Evolutionary conservation across 2,797 vertebrate genomes (phyloP).

Genomic region (Ctenosaura bakeri): DNA sequence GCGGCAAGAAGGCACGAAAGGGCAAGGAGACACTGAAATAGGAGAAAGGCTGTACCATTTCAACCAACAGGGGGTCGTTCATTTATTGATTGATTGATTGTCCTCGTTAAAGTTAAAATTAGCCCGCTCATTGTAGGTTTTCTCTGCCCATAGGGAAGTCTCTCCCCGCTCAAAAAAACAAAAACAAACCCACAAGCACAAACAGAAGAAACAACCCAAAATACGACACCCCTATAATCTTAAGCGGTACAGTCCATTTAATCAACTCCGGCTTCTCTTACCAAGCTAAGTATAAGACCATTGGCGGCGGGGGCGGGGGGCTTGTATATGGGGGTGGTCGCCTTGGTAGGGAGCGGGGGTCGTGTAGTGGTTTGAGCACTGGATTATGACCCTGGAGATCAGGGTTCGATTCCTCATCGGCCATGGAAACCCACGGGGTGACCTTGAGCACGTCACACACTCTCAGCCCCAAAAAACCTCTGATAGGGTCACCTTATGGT

Average conservation of each 20-base stretch:
- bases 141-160: not conserved
- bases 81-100: too few species aligned
- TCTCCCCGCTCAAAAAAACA: not conserved
- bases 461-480: too few species aligned
- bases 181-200: too few species aligned
- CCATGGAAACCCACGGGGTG: too few species aligned
- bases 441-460: too few species aligned
- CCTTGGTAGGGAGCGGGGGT: too few species aligned
- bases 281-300: not conserved
- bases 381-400: too few species aligned
- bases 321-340: too few species aligned
- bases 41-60: not conserved
- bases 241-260: not conserved
- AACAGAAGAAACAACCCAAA: not conserved
- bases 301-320: not conserved
- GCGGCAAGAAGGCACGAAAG: fast-evolving
- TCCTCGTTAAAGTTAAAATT: not conserved
- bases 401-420: too few species aligned
- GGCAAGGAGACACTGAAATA: fast-evolving
- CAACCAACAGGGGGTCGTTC: too few species aligned
- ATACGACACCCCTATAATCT: not conserved
- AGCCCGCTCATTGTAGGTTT: not conserved
- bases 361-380: too few species aligned
- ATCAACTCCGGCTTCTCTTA: not conserved
- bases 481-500: too few species aligned